Percentiles rank a stretch among this genome's conserved stretches.
Conservation (phyloP, 2,888 invertebrate genomes). For the Endotricha flammealis region DNA sequence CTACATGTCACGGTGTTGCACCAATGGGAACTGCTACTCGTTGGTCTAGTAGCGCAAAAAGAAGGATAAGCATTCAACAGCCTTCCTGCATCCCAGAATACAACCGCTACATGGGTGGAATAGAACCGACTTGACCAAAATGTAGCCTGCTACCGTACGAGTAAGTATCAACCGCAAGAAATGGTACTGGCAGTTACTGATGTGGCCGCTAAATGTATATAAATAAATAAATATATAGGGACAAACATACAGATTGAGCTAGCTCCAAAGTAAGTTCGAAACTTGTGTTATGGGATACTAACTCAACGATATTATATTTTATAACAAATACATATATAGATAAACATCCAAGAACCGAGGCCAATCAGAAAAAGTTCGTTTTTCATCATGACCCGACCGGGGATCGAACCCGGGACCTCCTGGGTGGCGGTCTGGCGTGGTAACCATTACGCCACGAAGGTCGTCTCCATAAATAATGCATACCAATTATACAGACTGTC, state of each 20-base stretch:
- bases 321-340: too few species aligned
- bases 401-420: too few species aligned
- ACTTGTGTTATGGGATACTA: too few species aligned
- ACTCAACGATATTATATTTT: too few species aligned
- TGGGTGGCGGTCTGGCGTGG: too few species aligned
- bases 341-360: too few species aligned
- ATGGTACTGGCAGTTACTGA: constrained; percentile 8
- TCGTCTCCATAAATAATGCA: constrained; percentile 7
- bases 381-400: too few species aligned
- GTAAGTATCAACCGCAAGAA: background rate
- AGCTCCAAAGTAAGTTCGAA: too few species aligned
- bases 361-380: too few species aligned
- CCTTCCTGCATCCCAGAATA: background rate
- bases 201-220: constrained; percentile 5
- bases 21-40: background rate
- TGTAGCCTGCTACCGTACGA: constrained; percentile 3
- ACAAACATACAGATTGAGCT: too few species aligned
- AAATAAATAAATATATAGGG: too few species aligned
- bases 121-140: constrained; percentile 2
- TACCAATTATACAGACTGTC: constrained; percentile 5
- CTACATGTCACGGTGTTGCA: background rate
- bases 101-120: background rate
- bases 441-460: too few species aligned
- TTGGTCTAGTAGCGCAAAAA: background rate
- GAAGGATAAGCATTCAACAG: background rate